phyloP scores from a whole-genome alignment of 2,113 vertebrate species.

The Chamaea fasciata region DNA sequence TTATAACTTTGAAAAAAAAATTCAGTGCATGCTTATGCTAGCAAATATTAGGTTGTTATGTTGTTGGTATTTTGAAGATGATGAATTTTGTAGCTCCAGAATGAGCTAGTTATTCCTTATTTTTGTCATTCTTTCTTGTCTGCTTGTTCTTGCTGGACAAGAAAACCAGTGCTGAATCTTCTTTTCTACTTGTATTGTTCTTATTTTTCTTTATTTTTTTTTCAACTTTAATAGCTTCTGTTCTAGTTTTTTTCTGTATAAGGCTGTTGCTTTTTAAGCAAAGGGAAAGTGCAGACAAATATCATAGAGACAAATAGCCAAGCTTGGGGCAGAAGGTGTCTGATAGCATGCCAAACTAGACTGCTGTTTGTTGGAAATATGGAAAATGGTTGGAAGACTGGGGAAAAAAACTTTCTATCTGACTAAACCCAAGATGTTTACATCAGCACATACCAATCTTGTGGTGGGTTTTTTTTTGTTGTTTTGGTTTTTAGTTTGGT shows the following conservation, averaged over 20 bases:
- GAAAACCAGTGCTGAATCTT: neutral
- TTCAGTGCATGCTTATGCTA: neutral
- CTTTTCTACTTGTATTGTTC: neutral
- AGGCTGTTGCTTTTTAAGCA: neutral
- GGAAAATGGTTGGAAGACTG: constrained; percentile 4
- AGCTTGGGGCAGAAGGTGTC: neutral
- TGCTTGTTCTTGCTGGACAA: neutral
- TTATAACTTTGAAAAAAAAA: neutral
- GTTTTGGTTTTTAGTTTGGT: too few relatives aligned
- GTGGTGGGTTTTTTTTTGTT: constrained; percentile 35
- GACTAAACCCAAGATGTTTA: constrained; percentile 56
- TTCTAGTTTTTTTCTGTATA: neutral
- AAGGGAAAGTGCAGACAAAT: neutral
- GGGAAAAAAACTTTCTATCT: neutral
- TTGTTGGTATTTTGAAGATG: neutral
- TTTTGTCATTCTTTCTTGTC: neutral
- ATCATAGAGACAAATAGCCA: neutral
- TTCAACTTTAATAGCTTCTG: neutral
- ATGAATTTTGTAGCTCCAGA: neutral
- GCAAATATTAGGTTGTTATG: neutral
- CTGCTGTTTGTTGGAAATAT: constrained; percentile 47
- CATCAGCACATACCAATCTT: constrained; percentile 47
- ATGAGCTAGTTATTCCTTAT: neutral
- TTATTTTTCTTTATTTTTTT: neutral
- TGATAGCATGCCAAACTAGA: neutral